phyloP scores from a whole-genome alignment of 2,888 invertebrate species.

The Elysia crispata region DNA sequence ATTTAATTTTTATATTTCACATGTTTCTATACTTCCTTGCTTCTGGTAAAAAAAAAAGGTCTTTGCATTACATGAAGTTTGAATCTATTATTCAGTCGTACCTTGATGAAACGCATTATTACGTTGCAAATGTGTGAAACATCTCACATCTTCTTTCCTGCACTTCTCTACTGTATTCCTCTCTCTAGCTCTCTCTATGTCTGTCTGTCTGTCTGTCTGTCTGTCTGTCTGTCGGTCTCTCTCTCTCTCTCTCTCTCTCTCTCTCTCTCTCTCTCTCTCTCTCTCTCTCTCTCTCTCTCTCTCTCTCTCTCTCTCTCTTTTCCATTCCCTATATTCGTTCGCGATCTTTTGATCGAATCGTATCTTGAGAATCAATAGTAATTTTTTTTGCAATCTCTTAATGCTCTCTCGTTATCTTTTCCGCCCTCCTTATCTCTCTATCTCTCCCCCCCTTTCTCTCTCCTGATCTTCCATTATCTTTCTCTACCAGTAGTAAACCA shows the following conservation, averaged over 20 bases:
- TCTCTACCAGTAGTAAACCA: too few relatives aligned
- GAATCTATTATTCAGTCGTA: too few relatives aligned
- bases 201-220: slow-evolving; percentile 23
- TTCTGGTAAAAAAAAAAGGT: too few relatives aligned
- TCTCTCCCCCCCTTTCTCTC: slow-evolving; percentile 9
- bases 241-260: slow-evolving; percentile 27
- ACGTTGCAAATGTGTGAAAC: neutral
- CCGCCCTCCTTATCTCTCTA: slow-evolving; percentile 7
- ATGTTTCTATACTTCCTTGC: too few relatives aligned
- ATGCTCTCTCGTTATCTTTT: neutral
- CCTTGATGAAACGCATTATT: too few relatives aligned
- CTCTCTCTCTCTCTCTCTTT: slow-evolving; percentile 19
- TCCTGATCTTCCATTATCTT: too few relatives aligned
- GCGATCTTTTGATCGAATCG: neutral
- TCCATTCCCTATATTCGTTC: neutral
- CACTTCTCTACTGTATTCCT: neutral
- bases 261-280: slow-evolving; percentile 25
- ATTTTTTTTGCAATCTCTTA: neutral
- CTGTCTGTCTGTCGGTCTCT: slow-evolving; percentile 21
- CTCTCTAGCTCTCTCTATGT: slow-evolving; percentile 12
- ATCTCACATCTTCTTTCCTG: slow-evolving; percentile 11
- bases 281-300: slow-evolving; percentile 22
- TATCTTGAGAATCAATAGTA: neutral
- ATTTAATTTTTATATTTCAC: too few relatives aligned
- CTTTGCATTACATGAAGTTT: too few relatives aligned